A percentile compares a stretch with the other conserved stretches of the same genome.
Evolutionary conservation across 1,140 invertebrate species (phyloP).

Genomic region (Danaus melanippus): DNA sequence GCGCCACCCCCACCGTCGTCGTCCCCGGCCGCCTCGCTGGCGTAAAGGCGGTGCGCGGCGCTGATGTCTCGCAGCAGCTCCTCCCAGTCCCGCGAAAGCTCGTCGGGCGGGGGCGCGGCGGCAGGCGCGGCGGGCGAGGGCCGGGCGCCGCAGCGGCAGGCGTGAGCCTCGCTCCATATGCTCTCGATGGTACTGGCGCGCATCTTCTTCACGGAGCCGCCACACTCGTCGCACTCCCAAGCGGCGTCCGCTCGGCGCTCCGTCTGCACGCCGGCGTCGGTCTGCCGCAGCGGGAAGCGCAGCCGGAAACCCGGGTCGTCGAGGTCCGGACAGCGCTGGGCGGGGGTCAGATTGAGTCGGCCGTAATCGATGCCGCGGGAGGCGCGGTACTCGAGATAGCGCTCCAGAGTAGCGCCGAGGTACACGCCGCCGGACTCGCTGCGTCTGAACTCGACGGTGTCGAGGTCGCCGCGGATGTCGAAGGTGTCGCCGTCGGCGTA

Average conservation of each 20-base stretch:
- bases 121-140: constrained; percentile 13
- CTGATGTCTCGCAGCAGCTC: constrained; percentile 67
- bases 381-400: constrained; percentile 71
- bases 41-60: constrained; percentile 55
- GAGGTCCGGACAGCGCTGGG: constrained; percentile 56
- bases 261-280: constrained; percentile 71
- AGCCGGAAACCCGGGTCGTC: constrained; percentile 60
- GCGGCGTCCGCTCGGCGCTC: constrained; percentile 36
- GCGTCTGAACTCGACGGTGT: constrained; percentile 71
- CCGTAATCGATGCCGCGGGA: constrained; percentile 55
- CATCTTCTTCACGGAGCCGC: constrained; percentile 50
- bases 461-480: constrained; percentile 76
- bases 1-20: constrained; percentile 17
- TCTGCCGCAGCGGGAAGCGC: constrained; percentile 69
- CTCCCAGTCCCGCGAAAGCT: constrained; percentile 64
- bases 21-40: constrained; percentile 27
- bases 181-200: constrained; percentile 31
- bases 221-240: constrained; percentile 47
- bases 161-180: constrained; percentile 35
- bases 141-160: constrained; percentile 24
- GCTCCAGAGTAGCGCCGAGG: constrained; percentile 53
- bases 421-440: constrained; percentile 67
- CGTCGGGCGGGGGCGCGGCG: constrained; percentile 27
- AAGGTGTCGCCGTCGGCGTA: constrained; percentile 80
- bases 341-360: constrained; percentile 52